Base-by-base conservation (phyloP, 2,113 vertebrate species). In the Marmota monax region DNA sequence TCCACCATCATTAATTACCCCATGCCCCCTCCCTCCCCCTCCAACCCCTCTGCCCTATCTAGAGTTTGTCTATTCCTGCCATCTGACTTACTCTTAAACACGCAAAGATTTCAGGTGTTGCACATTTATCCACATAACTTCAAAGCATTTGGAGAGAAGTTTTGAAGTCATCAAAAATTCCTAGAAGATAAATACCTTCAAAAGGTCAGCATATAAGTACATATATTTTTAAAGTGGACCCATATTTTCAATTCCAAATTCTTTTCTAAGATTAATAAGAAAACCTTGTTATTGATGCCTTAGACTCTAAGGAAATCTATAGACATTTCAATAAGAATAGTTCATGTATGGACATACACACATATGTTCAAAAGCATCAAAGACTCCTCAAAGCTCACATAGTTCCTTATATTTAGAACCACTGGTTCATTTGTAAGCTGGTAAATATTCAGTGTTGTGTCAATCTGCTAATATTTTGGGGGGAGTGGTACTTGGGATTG, bases 81-180 rank as follows among this genome's bases (percentile, higher is more conserved):
- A 20, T 39, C 12, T 70, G 8, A 29, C n/a, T 89, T n/a, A 29
- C 18, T 39, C 48, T 51, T 27, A 80, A 76, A 88, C 22, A 70
- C 27, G 14, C 2, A 25, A 1, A 61, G n/a, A 42, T 22, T 67
- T 65, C 6, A n/a, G 29, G 0, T 65, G 13, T 85, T 88, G 88
- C 37, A 61, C 13, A 69, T 63, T 42, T 61, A 45, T 14, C 8
- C 9, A 23, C 14, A 51, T 78, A 88, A 77, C 1, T 42, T 73
- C 63, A 92, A 88, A 74, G 12, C 3, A 48, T 90, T 69, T 84
- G 16, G 29, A 56, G 39, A 90, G 48, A 96, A 94, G 72, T 84
- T 53, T 56, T 11, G 13, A 89, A 84, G 29, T 84, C 23, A 70
- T 51, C 56, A 25, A 72, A 93, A 78, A 45, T 76, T 84, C 29